Evolutionary conservation across 2,888 invertebrate species (phyloP), one percentile per base, ranked within the genome.

Genomic region (Venusia cambrica): DNA sequence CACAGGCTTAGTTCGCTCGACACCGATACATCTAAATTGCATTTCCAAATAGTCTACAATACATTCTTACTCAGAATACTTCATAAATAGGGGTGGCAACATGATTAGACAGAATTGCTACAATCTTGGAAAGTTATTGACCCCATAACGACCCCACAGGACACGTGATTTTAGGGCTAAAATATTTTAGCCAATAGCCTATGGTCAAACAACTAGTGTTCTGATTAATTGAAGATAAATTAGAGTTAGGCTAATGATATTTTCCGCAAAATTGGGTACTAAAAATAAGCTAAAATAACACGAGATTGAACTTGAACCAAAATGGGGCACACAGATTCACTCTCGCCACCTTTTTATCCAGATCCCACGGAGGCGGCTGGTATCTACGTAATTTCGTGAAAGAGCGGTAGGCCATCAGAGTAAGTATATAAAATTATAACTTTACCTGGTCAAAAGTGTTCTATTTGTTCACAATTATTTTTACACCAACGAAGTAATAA

Each of bases 401-500:
- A 15, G 9, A 30, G 8, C 17, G 28, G 34, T 42, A 18, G 17
- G 29, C 5, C 8, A 9, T 35, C 7, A 34, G 33, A 47, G 20
- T 54, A 57, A 43, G 41, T 49, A 51, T 32, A 49, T 45, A 60
- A 69, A 76, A 75, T 63, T 71, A 65, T 55, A 60, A 61, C n/a
- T 65, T 81, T 84, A 84, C 85, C 84, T 84, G 83, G 68, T 64
- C 53, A 67, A 71, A 61, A 67, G 68, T 62, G 70, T 63, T 78
- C 73, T 78, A 77, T 73, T 84, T 76, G 75, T 81, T n/a, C 85
- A 84, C 79, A 84, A 85, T 83, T 84, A 84, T 85, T 87, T 85
- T 87, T 85, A 87, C 77, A 85, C 81, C 81, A 81, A 72, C 73
- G 81, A 79, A 78, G 73, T 80, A 77, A 75, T 70, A 75, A 75